A percentile compares a stretch with the other conserved stretches of the same genome.
Conservation (phyloP, 2,113 vertebrate genomes). For the Anolis sagrei region DNA sequence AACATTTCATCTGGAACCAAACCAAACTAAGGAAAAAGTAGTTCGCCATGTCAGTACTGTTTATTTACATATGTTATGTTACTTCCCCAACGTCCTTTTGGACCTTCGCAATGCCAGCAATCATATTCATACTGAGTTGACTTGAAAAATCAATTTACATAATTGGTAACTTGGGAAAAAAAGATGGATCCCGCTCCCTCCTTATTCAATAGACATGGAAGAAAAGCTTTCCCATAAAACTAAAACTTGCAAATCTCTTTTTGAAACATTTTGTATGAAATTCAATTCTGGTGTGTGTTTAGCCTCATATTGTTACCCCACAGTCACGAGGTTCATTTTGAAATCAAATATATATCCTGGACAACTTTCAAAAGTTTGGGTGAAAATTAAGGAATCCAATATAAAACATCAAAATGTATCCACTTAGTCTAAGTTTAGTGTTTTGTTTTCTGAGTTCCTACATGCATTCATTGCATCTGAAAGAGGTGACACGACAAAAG, state of each 20-base stretch:
- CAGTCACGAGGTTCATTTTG: too few relatives aligned
- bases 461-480: background rate
- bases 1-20: slow-evolving; percentile 13
- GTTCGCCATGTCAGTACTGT: background rate
- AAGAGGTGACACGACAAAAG: background rate
- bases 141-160: background rate
- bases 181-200: background rate
- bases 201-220: too few relatives aligned
- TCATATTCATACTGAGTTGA: background rate
- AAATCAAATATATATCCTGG: too few relatives aligned
- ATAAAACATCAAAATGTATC: background rate
- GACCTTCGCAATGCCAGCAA: background rate
- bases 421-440: background rate
- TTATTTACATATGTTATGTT: background rate
- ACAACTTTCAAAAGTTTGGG: background rate
- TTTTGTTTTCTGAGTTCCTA: background rate
- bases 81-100: background rate
- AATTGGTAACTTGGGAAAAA: background rate
- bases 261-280: too few relatives aligned
- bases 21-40: background rate
- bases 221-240: too few relatives aligned
- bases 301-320: too few relatives aligned
- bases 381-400: background rate
- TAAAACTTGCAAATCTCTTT: too few relatives aligned
- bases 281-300: too few relatives aligned